Evolutionary conservation across 2,888 invertebrate genomes (phyloP).

Genomic region (Diaprepes abbreviatus): DNA sequence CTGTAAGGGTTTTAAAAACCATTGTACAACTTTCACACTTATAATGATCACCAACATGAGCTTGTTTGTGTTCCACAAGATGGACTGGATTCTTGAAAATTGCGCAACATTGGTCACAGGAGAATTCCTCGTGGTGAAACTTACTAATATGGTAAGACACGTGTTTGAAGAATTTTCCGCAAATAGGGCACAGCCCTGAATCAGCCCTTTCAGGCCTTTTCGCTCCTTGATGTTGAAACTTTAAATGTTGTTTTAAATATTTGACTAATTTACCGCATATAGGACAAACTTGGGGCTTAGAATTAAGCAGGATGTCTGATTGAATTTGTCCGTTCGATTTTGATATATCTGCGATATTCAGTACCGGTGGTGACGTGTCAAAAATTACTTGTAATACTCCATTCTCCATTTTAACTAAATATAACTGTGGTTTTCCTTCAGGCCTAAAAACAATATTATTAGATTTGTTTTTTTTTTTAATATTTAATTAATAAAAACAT

Average conservation of each 20-base stretch:
- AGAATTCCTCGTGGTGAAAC: constrained; percentile 3
- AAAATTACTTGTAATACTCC: constrained; percentile 34
- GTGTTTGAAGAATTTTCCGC: constrained; percentile 47
- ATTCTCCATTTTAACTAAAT: constrained; percentile 23
- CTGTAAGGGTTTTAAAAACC: constrained; percentile 54
- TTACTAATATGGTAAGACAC: constrained; percentile 31
- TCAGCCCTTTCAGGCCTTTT: constrained; percentile 4
- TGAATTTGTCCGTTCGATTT: neutral
- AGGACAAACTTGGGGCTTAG: constrained; percentile 11
- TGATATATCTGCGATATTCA: neutral
- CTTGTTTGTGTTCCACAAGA: constrained; percentile 49
- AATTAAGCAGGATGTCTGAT: neutral
- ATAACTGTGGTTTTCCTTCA: constrained; percentile 21
- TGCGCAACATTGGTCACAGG: constrained; percentile 29
- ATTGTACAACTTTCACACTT: constrained; percentile 56
- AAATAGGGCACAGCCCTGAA: constrained; percentile 46
- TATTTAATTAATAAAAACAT: too few species aligned
- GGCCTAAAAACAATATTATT: neutral
- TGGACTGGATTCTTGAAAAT: constrained; percentile 15
- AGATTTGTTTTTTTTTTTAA: neutral
- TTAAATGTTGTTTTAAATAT: constrained; percentile 12
- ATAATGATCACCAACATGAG: constrained; percentile 48
- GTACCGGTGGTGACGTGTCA: constrained; percentile 12
- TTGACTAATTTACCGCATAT: constrained; percentile 6
- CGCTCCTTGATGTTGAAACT: constrained; percentile 3